Evolutionary conservation across 2,113 vertebrate genomes (phyloP).

Genomic region (Mixornis gularis): DNA sequence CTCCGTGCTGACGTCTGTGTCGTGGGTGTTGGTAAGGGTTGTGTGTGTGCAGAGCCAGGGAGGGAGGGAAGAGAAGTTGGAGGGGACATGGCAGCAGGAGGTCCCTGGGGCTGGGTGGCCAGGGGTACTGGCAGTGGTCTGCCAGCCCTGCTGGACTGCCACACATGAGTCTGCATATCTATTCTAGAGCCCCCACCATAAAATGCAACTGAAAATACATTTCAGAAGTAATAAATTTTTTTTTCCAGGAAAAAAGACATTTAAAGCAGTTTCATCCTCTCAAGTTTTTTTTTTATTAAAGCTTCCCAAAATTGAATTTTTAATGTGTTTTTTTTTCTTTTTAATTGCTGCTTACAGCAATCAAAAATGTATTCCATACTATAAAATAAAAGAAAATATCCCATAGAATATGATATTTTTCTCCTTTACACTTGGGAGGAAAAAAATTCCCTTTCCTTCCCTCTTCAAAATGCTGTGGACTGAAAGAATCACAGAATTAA

Average conservation of each 20-base stretch:
- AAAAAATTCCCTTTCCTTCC: not conserved
- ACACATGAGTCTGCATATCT: rapidly evolving
- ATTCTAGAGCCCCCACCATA: not conserved
- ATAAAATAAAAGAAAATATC: not conserved
- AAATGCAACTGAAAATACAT: not conserved
- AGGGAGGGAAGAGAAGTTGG: not conserved
- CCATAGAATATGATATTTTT: not conserved
- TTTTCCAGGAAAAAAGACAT: not conserved
- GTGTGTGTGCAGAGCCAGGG: rapidly evolving
- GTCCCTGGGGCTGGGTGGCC: too few relatives aligned
- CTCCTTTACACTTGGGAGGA: not conserved
- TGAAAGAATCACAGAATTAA: not conserved
- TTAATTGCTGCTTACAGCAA: not conserved
- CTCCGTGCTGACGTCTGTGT: constrained; percentile 92
- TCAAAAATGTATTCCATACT: not conserved
- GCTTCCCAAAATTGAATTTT: not conserved
- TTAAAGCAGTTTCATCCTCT: not conserved
- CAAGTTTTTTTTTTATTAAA: not conserved
- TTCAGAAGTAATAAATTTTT: not conserved
- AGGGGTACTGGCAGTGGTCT: not conserved
- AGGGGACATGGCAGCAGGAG: rapidly evolving
- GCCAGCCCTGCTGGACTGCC: not conserved
- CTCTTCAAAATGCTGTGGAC: not conserved
- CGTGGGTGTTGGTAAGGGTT: constrained; percentile 86
- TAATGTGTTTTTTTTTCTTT: not conserved